These are phyloP conservation scores for Istiophorus platypterus DNA, from an alignment of 2,113 vertebrate genomes.

Conservation along the genomic window DNA sequence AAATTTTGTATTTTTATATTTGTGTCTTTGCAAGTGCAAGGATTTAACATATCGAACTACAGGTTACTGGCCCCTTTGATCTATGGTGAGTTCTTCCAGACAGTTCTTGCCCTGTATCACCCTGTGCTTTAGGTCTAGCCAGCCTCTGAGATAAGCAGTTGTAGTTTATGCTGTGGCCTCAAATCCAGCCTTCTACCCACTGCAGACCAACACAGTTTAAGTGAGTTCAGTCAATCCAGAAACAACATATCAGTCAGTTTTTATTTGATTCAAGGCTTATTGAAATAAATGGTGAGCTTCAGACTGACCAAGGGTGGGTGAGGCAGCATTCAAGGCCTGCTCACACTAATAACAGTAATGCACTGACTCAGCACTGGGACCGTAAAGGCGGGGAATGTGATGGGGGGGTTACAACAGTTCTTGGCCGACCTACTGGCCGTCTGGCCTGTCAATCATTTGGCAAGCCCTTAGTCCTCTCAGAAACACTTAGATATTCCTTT, in stretches of 20 bases:
- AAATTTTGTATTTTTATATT: background rate
- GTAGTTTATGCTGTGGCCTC: constrained; percentile 12
- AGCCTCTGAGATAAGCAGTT: constrained; percentile 9
- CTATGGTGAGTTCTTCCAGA: background rate
- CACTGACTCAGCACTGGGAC: constrained; percentile 78
- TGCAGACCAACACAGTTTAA: constrained; percentile 7
- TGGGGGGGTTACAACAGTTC: constrained; percentile 48
- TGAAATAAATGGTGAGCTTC: constrained; percentile 16
- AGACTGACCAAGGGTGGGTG: constrained; percentile 38
- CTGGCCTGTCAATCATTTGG: constrained; percentile 64
- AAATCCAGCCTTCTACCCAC: constrained; percentile 25
- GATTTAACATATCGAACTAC: background rate
- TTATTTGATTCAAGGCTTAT: constrained; percentile 43
- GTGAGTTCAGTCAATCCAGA: constrained; percentile 41
- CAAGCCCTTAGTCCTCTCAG: constrained; percentile 19
- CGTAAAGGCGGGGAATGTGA: constrained; percentile 34
- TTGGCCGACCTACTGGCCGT: constrained; percentile 55
- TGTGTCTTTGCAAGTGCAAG: background rate
- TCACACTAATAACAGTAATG: constrained; percentile 76
- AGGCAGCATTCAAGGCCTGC: constrained; percentile 51
- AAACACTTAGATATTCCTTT: constrained; percentile 39
- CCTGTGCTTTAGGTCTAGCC: background rate
- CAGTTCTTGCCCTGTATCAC: background rate
- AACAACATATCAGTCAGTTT: constrained; percentile 45
- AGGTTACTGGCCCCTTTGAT: constrained; percentile 1